These are phyloP conservation scores for Riptortus pedestris DNA, from an alignment of 1,140 invertebrate species.

Conservation along the genomic window DNA sequence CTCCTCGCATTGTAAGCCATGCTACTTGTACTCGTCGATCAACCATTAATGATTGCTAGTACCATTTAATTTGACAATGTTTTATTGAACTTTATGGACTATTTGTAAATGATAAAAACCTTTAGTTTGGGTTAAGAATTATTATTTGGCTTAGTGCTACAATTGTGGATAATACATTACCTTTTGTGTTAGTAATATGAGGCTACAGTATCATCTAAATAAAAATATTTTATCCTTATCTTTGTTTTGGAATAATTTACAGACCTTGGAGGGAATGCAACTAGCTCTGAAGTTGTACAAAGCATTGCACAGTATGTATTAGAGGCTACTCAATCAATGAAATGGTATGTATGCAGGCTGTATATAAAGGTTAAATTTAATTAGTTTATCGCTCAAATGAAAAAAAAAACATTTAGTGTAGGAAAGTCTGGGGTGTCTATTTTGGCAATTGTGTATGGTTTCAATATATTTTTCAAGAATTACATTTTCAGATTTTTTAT, in stretches of 20 bases:
- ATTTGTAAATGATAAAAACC: neutral
- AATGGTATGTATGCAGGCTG: slow-evolving; percentile 24
- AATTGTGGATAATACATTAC: neutral
- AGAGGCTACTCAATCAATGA: slow-evolving; percentile 28
- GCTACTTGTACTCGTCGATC: too few species aligned
- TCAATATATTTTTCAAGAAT: neutral
- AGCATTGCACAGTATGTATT: slow-evolving; percentile 41
- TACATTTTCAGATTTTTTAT: neutral
- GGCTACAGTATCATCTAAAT: neutral
- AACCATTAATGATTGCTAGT: too few species aligned
- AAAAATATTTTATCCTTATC: neutral
- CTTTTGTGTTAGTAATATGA: neutral
- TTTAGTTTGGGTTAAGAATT: neutral
- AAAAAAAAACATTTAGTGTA: neutral
- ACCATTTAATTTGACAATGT: neutral
- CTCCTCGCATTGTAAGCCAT: too few species aligned
- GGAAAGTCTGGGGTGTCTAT: neutral
- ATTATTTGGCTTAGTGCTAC: neutral
- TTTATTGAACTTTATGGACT: neutral
- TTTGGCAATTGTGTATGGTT: neutral
- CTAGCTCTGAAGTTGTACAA: slow-evolving; percentile 48
- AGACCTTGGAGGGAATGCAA: slow-evolving; percentile 46
- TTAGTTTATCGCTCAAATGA: neutral
- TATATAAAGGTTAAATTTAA: neutral
- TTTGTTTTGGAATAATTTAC: slow-evolving; percentile 16